A percentile compares a stretch with the other conserved stretches of the same genome.
Evolutionary conservation across 2,888 invertebrate species (phyloP).

Genomic region (Beris morrisii): DNA sequence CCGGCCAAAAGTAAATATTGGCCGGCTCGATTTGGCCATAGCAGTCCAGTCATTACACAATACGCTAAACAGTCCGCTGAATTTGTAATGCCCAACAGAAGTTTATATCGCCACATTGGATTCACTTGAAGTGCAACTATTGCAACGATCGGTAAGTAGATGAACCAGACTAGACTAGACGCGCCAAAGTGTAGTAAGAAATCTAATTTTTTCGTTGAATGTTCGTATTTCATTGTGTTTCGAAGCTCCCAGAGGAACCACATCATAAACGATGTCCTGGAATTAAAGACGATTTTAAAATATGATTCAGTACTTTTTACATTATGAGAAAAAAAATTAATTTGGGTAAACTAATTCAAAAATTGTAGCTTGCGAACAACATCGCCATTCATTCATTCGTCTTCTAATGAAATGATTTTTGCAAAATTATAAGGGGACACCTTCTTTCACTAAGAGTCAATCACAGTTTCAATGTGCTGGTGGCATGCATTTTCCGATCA

Average conservation of each 20-base stretch:
- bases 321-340: no score
- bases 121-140: constrained; percentile 91
- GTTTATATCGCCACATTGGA: constrained; percentile 93
- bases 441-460: no score
- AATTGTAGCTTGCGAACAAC: no score
- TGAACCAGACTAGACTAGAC: constrained; percentile 97
- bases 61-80: constrained; percentile 95
- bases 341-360: no score
- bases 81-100: constrained; percentile 90
- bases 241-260: constrained; percentile 81
- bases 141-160: constrained; percentile 93
- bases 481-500: no score
- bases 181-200: constrained; percentile 97
- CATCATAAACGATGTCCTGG: constrained; percentile 75
- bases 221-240: constrained; percentile 78
- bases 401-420: no score
- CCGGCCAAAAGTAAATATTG: constrained; percentile 85
- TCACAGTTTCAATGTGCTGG: no score
- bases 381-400: no score
- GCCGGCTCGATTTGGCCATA: constrained; percentile 94
- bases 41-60: constrained; percentile 90
- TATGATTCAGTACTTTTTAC: background rate
- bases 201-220: constrained; percentile 80
- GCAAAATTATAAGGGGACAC: no score
- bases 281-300: constrained; percentile 19